These are phyloP conservation scores for Drosophila nikananu DNA, from an alignment of 1,140 invertebrate species.

Conservation along the genomic window DNA sequence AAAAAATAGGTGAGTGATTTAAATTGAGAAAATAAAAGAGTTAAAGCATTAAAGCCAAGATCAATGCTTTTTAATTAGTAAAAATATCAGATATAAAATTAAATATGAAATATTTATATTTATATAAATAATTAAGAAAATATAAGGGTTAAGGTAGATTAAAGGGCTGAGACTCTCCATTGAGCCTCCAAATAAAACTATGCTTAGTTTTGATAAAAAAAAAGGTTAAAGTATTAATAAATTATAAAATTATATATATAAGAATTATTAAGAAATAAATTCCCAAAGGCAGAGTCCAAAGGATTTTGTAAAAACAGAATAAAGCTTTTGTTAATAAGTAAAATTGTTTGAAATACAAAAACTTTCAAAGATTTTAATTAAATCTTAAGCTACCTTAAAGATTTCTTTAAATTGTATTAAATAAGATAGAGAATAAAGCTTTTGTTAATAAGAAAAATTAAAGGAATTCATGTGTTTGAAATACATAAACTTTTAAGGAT, in stretches of 20 bases:
- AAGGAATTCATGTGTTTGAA: neutral
- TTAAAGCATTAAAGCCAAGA: too few relatives aligned
- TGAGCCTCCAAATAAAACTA: too few relatives aligned
- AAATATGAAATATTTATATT: too few relatives aligned
- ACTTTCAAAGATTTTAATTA: neutral
- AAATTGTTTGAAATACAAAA: neutral
- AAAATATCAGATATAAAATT: too few relatives aligned
- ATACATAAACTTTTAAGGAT: neutral
- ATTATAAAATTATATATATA: neutral
- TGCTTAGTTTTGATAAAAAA: too few relatives aligned
- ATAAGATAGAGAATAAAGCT: neutral
- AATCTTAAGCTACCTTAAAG: neutral
- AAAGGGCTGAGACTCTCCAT: too few relatives aligned
- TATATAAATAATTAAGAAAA: too few relatives aligned
- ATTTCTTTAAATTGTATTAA: neutral
- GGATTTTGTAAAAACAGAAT: neutral
- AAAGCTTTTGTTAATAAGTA: too few relatives aligned
- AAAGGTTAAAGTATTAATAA: neutral
- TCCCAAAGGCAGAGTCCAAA: too few relatives aligned
- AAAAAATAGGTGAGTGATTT: neutral
- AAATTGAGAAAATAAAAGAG: accelerated
- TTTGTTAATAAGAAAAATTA: too few relatives aligned
- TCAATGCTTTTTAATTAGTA: too few relatives aligned
- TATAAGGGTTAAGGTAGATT: too few relatives aligned
- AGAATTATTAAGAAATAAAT: neutral